Evolutionary conservation across 2,113 vertebrate species (phyloP).

Genomic region (Burhinus bistriatus): DNA sequence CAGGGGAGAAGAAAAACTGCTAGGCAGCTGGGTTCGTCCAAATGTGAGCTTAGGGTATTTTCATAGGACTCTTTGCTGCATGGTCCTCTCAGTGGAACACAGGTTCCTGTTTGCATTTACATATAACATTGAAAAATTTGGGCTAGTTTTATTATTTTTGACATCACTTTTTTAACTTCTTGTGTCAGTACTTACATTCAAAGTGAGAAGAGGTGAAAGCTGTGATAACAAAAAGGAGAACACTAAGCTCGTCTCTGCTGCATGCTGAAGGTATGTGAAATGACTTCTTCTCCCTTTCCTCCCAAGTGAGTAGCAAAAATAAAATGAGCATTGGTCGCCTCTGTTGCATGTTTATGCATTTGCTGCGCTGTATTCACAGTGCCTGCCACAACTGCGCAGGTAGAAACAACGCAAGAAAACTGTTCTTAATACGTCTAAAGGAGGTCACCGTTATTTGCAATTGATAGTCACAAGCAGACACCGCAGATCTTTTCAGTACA

Average conservation of each 20-base stretch:
- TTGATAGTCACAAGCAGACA: not conserved
- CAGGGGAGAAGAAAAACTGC: not conserved
- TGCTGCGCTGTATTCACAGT: not conserved
- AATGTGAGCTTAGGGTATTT: not conserved
- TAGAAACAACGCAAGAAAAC: not conserved
- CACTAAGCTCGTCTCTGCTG: not conserved
- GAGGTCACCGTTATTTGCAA: not conserved
- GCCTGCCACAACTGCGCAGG: not conserved
- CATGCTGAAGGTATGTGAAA: not conserved
- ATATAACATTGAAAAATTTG: not conserved
- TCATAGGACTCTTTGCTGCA: not conserved
- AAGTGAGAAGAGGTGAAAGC: not conserved
- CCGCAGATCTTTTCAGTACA: not conserved
- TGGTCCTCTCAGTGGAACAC: not conserved
- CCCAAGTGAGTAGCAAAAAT: not conserved
- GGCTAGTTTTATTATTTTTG: not conserved
- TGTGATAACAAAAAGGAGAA: not conserved
- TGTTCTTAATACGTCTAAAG: not conserved
- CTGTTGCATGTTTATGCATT: not conserved
- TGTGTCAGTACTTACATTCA: not conserved
- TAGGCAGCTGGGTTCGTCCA: not conserved
- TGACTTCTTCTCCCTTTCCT: not conserved
- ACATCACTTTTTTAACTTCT: not conserved
- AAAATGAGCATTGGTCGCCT: not conserved
- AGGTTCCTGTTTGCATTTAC: not conserved